Evolutionary conservation across 2,888 invertebrate genomes (phyloP).

Genomic region (Eupithecia dodoneata): DNA sequence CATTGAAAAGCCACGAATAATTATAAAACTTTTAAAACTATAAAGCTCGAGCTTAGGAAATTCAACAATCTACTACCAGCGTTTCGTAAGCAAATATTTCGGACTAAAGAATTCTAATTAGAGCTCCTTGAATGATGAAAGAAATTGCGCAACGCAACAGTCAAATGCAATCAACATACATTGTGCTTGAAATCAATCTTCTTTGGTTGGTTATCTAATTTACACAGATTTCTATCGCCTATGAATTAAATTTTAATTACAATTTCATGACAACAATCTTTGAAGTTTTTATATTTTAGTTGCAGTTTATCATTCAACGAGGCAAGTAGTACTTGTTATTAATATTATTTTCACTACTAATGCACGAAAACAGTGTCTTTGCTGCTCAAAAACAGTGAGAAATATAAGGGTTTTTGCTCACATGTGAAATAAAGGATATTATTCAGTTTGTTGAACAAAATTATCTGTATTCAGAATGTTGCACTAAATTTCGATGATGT

Average conservation of each 20-base stretch:
- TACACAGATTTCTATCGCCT: neutral
- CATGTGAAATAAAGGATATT: too few species aligned
- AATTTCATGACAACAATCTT: neutral
- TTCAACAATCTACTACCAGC: neutral
- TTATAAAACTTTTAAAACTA: too few species aligned
- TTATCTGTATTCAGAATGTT: too few species aligned
- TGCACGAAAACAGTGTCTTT: too few species aligned
- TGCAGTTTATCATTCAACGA: neutral
- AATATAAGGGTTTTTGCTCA: too few species aligned
- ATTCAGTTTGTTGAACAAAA: too few species aligned
- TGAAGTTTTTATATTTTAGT: neutral
- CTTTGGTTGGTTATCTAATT: neutral
- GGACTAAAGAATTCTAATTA: neutral
- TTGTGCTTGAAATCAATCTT: constrained; percentile 6
- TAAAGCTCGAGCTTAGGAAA: too few species aligned
- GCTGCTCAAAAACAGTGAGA: too few species aligned
- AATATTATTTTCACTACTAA: too few species aligned
- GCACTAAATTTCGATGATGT: too few species aligned
- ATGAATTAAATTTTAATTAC: neutral
- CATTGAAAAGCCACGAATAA: too few species aligned
- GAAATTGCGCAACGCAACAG: neutral
- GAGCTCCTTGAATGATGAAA: neutral
- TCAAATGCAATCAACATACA: neutral
- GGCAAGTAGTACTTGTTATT: neutral
- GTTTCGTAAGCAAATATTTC: neutral